Evolutionary conservation across 2,113 vertebrate species (phyloP).

Genomic region (Columba livia): DNA sequence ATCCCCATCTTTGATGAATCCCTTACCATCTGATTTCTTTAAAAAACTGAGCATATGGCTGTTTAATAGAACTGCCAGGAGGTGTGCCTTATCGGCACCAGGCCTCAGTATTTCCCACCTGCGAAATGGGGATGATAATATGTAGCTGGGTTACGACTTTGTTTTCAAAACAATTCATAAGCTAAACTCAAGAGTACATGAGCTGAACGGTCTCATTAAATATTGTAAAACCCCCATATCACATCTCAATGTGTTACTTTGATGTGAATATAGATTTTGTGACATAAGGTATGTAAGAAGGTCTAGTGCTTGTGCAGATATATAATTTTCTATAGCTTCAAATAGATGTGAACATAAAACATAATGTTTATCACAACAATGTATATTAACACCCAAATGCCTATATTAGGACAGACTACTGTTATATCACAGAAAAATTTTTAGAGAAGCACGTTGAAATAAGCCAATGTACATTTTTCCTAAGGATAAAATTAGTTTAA

Average conservation of each 20-base stretch:
- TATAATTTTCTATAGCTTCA: neutral
- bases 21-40: neutral
- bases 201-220: neutral
- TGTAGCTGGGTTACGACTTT: neutral
- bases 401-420: neutral
- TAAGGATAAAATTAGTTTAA: neutral
- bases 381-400: neutral
- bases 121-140: neutral
- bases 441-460: neutral
- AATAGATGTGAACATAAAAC: neutral
- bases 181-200: neutral
- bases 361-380: neutral
- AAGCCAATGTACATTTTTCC: neutral
- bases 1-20: neutral
- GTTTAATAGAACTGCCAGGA: neutral
- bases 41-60: neutral
- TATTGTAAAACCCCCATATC: neutral
- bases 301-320: neutral
- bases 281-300: neutral
- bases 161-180: neutral
- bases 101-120: conserved; percentile 17
- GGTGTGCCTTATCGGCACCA: neutral
- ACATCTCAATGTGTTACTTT: neutral
- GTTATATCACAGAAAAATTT: neutral
- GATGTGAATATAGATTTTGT: neutral